These are phyloP conservation scores for Acrocyrtus sp. DNA, from an alignment of 2,888 invertebrate genomes.

Conservation along the genomic window DNA sequence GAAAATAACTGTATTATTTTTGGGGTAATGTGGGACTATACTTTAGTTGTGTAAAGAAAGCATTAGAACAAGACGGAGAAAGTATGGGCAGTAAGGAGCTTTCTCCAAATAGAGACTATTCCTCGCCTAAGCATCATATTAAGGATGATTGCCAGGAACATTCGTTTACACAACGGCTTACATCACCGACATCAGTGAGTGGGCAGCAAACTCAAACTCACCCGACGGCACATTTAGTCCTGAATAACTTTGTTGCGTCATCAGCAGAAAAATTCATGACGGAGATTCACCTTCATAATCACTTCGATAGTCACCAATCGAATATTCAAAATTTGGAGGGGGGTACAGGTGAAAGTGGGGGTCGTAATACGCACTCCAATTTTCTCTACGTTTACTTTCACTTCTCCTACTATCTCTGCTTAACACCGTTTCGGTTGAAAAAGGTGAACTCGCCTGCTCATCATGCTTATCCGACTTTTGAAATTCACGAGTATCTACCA, in stretches of 20 bases:
- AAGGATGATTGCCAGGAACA: too few relatives aligned
- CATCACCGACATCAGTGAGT: neutral
- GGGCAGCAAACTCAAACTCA: neutral
- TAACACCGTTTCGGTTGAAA: conserved; percentile 32
- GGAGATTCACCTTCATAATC: neutral
- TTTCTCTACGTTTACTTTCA: conserved; percentile 38
- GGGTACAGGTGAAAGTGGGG: neutral
- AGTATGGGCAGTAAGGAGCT: too few relatives aligned
- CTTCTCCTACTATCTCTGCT: conserved; percentile 35
- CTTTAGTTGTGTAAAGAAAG: too few relatives aligned
- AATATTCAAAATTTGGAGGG: neutral
- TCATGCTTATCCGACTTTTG: conserved; percentile 3
- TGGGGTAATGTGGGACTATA: too few relatives aligned
- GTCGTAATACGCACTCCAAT: conserved; percentile 17
- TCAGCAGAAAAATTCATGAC: conserved; percentile 7
- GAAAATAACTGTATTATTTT: too few relatives aligned
- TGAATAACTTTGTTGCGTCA: conserved; percentile 23
- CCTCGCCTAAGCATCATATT: too few relatives aligned
- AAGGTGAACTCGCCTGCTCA: conserved; percentile 7
- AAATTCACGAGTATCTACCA: conserved; percentile 20
- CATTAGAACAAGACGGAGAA: too few relatives aligned
- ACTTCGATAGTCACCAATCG: neutral
- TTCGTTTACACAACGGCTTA: too few relatives aligned
- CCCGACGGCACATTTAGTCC: conserved; percentile 10
- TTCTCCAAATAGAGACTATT: too few relatives aligned